These are phyloP conservation scores for Phrynosoma blainvillii DNA, from an alignment of 2,113 vertebrate species.

Conservation along the genomic window DNA sequence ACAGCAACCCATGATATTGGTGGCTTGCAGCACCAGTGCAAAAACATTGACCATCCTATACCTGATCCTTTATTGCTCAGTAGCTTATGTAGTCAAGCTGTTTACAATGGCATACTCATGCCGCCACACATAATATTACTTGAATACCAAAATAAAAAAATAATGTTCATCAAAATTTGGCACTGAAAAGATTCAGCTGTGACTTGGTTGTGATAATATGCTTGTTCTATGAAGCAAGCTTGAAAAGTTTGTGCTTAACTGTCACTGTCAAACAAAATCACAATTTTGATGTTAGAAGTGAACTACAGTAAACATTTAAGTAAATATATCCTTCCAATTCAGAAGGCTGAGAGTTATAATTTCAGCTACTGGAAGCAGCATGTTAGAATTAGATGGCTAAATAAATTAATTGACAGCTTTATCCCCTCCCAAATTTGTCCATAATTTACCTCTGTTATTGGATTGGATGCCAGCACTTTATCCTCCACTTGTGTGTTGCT, in stretches of 20 bases:
- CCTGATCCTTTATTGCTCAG: no score
- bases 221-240: neutral
- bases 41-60: no score
- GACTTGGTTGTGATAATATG: neutral
- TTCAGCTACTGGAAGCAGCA: neutral
- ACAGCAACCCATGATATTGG: no score
- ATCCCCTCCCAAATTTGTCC: neutral
- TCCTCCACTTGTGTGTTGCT: slow-evolving; percentile 89
- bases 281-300: no score
- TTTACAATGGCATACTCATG: no score
- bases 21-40: no score
- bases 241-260: neutral
- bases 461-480: slow-evolving; percentile 95
- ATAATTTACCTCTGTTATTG: slow-evolving; percentile 90
- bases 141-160: no score
- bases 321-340: neutral
- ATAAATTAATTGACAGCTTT: neutral
- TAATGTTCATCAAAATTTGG: no score
- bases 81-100: no score
- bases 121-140: no score
- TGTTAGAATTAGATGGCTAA: neutral
- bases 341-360: neutral
- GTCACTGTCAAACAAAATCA: neutral
- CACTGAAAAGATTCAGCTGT: no score
- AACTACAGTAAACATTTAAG: no score